Base-by-base conservation (phyloP, 2,113 vertebrate genomes). In the Petaurus breviceps region DNA sequence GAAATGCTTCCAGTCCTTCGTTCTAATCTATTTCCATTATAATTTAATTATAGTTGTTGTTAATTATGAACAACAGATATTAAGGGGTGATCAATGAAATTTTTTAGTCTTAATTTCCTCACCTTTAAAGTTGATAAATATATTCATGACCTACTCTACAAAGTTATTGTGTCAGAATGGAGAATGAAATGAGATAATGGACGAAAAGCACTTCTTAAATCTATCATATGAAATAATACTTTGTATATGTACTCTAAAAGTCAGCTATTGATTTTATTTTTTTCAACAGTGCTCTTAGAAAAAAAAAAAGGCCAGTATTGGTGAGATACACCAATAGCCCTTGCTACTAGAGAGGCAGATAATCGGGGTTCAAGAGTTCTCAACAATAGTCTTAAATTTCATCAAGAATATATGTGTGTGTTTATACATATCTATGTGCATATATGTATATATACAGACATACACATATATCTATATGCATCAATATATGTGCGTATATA, bases 11-110 rank as follows among this genome's bases (percentile, higher is more conserved):
- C 12, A 90, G 14, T 52, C 50, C 93, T 95, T 91, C 53, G 91
- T 55, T 37, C 31, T 91, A 93, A 93, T 89, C 54, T 93, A 57
- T 95, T 94, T 97, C 94, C 53, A 95, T 93, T 92, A 92, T 2
- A 49, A 26, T 90, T 93, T 89, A 95, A 94, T 91, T 95, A 92
- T 46, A 93, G 6, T 92, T 89, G 26, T 51, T 77, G 6, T 92
- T 96, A 96, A 96, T 92, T 92, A 94, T 92, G 52, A 55, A 92
- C 37, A 46, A 28, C 47, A 93, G n/a, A 94, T 26, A 93, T 19
- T 90, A 52, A n/a, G 19, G 61, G 37, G 2, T 2, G 11, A 84
- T 43, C n/a, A 43, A 22, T 43, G 68, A 43, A 43, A 43, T 23
- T 84, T 84, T 43, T 43, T 1, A 84, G n/a, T 8, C 37, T 84